Conservation (phyloP, 2,888 invertebrate species). For the Nomada fucata region DNA sequence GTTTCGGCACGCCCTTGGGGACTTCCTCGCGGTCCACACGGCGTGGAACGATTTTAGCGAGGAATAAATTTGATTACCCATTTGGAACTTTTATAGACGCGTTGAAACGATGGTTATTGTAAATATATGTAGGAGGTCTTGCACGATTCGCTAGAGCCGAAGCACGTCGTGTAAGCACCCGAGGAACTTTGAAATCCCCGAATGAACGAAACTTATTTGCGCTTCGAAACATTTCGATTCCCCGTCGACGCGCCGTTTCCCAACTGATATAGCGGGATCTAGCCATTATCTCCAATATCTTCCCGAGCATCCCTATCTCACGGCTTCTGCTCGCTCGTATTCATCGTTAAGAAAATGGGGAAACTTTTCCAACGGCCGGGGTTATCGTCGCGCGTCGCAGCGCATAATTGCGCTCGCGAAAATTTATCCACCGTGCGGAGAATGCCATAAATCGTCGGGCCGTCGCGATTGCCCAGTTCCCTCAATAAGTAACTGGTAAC, state of each 20-base stretch:
- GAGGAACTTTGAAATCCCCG: no score
- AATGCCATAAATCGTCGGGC: constrained; percentile 53
- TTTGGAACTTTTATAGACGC: background rate
- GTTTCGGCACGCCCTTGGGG: constrained; percentile 11
- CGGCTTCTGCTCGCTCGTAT: constrained; percentile 10
- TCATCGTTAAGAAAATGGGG: constrained; percentile 35
- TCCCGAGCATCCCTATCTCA: background rate
- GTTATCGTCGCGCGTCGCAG: constrained; percentile 35
- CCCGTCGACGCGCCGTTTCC: constrained; percentile 3
- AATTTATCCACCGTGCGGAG: constrained; percentile 54
- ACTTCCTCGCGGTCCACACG: constrained; percentile 1
- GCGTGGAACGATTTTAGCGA: background rate
- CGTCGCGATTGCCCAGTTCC: constrained; percentile 52
- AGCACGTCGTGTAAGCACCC: no score
- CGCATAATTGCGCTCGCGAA: constrained; percentile 21
- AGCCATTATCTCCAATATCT: constrained; percentile 33
- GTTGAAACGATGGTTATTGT: background rate
- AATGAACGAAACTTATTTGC: no score
- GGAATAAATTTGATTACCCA: background rate
- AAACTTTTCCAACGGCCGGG: background rate
- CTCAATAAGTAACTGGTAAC: constrained; percentile 64
- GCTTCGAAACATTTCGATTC: no score
- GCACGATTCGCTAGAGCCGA: no score
- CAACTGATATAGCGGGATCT: constrained; percentile 31
- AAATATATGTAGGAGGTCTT: no score